Base-by-base conservation (phyloP, 2,113 vertebrate genomes). In the Fulmarus glacialis region DNA sequence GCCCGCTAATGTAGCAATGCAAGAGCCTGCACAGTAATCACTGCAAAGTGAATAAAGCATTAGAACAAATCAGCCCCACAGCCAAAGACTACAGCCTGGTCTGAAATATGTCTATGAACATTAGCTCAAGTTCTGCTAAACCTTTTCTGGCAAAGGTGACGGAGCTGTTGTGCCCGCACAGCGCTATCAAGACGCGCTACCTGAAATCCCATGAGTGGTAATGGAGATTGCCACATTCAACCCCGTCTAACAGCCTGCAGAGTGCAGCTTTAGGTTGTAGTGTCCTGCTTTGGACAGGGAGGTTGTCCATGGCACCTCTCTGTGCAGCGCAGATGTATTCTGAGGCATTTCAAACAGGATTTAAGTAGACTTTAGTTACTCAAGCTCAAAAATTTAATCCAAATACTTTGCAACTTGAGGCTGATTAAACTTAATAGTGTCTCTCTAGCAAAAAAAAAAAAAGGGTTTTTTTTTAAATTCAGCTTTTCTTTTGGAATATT, bases 161-260 rank as follows among this genome's bases (percentile, higher is more conserved):
- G 4, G 29, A 40, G 9, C 6, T 4, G 19, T 11, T 75, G 23
- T 38, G 29, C 40, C 59, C 50, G 7, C 27, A 11, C 34, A 27
- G n/a, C 3, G 3, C 20, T 63, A 7, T 45, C 16, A n/a, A 43
- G 50, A n/a, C 11, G 13, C 20, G 15, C 7, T 45, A 29, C 36
- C 43, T 52, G 63, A 89, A 56, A 50, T 60, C 10, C 40, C 9
- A 3, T 5, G 8, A 42, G 16, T 1, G 22, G 15, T 8, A 38
- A 4, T 52, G 45, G 29, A 50, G 27, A 16, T 29, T 5, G 8
- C 2, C 32, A 34, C 4, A 3, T 15, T 48, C 52, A 29, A 36
- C 30, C 16, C 12, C 6, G 0, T 1, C 7, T 38, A 32, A 17
- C 3, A 7, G 19, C 10, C 15, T 34, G 8, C 22, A 27, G 11